Evolutionary conservation across 2,113 vertebrate species (phyloP).

Genomic region (Grammomys surdaster): DNA sequence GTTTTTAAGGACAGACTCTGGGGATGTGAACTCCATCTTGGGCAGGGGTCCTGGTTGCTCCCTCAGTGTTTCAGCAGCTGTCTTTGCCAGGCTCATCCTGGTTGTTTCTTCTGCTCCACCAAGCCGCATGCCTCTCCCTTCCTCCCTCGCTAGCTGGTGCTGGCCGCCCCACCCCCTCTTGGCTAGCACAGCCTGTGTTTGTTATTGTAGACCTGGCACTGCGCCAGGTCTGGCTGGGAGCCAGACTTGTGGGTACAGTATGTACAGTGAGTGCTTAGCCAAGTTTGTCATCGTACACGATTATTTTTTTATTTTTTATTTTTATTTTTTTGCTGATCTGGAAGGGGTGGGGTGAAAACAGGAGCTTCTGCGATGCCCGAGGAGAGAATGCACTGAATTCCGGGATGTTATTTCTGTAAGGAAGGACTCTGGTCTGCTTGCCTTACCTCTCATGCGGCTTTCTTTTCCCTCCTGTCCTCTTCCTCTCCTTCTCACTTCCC

Average conservation of each 20-base stretch:
- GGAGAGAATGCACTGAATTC: slow-evolving; percentile 81
- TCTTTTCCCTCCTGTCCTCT: background rate
- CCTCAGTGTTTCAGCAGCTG: background rate
- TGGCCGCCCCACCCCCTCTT: slow-evolving; percentile 71
- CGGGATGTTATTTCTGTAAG: slow-evolving; percentile 81
- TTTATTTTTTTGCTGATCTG: slow-evolving; percentile 75
- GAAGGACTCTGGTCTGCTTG: background rate
- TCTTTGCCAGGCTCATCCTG: background rate
- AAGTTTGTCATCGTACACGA: slow-evolving; percentile 89
- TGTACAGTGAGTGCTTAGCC: slow-evolving; percentile 96
- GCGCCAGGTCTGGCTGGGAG: slow-evolving; percentile 90
- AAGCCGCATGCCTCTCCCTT: background rate
- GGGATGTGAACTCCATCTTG: background rate
- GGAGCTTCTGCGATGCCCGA: slow-evolving; percentile 75
- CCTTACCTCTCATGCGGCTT: background rate
- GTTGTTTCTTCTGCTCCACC: background rate
- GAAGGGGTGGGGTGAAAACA: slow-evolving; percentile 68
- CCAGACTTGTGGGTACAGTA: slow-evolving; percentile 98
- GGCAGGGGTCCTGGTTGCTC: background rate
- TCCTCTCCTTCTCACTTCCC: background rate
- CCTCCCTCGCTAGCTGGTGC: background rate
- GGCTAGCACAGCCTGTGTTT: slow-evolving; percentile 87
- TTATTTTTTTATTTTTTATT: slow-evolving; percentile 80
- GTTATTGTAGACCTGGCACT: slow-evolving; percentile 91
- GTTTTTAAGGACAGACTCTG: background rate